These are phyloP conservation scores for Hestina assimilis DNA, from an alignment of 1,140 invertebrate genomes.

Conservation along the genomic window DNA sequence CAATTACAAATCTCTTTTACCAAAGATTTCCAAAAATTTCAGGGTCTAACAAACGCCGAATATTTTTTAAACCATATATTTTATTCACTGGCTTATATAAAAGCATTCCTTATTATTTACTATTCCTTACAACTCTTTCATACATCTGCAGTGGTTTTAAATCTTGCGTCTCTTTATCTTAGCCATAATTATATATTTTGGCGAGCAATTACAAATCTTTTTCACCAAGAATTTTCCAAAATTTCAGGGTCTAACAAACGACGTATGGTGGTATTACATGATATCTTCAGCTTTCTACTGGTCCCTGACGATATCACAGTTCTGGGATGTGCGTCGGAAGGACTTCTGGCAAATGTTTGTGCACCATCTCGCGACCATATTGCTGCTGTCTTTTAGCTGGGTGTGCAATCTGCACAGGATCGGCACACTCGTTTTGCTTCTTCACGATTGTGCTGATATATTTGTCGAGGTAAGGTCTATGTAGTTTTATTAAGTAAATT, in stretches of 20 bases:
- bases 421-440: slow-evolving; percentile 92
- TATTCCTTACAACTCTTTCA: too few relatives aligned
- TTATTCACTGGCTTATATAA: too few relatives aligned
- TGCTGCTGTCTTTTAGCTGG: slow-evolving; percentile 95
- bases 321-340: slow-evolving; percentile 94
- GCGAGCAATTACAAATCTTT: too few relatives aligned
- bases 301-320: slow-evolving; percentile 94
- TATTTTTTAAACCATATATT: too few relatives aligned
- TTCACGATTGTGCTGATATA: slow-evolving; percentile 97
- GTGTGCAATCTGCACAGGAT: slow-evolving; percentile 95
- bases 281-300: slow-evolving; percentile 97
- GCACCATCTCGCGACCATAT: slow-evolving; percentile 96
- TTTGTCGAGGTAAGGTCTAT: slow-evolving; percentile 93
- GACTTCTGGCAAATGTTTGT: slow-evolving; percentile 99
- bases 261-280: slow-evolving; percentile 98
- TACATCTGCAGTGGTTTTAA: too few relatives aligned
- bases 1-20: too few relatives aligned
- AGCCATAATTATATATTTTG: too few relatives aligned
- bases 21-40: too few relatives aligned
- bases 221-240: neutral
- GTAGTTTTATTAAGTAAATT: neutral
- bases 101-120: too few relatives aligned
- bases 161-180: too few relatives aligned
- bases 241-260: slow-evolving; percentile 82
- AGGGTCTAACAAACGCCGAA: too few relatives aligned